Conservation (phyloP, 2,888 invertebrate genomes). For the Cheilosia scutellata region DNA sequence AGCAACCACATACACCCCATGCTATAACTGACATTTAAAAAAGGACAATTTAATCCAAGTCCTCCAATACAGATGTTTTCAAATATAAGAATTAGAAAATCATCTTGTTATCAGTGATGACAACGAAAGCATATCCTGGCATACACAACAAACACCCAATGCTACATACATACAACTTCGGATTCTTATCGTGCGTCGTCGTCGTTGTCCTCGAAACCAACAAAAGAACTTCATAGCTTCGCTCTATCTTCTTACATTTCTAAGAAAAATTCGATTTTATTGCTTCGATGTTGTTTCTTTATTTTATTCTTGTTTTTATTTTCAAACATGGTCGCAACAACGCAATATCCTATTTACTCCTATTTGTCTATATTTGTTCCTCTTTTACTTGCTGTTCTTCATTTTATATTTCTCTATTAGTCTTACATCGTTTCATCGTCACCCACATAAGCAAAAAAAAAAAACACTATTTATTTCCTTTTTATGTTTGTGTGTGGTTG, state of each 20-base stretch:
- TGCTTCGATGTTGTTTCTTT: constrained; percentile 54
- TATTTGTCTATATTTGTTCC: constrained; percentile 19
- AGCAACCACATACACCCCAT: too few relatives aligned
- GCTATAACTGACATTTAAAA: too few relatives aligned
- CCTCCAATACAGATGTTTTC: constrained; percentile 37
- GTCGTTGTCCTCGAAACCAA: neutral
- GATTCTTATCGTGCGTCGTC: constrained; percentile 24
- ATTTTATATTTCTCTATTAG: neutral
- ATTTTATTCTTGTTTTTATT: constrained; percentile 16
- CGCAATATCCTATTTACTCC: constrained; percentile 25
- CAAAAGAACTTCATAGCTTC: constrained; percentile 45
- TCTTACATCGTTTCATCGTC: constrained; percentile 32
- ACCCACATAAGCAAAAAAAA: constrained; percentile 9
- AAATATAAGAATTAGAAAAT: constrained; percentile 67
- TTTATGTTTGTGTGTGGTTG: constrained; percentile 16
- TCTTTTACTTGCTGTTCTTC: constrained; percentile 4
- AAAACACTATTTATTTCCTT: constrained; percentile 45
- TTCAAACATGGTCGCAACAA: constrained; percentile 25
- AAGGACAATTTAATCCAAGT: neutral
- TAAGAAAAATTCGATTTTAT: constrained; percentile 52
- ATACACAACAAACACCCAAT: neutral
- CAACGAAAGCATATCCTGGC: constrained; percentile 45
- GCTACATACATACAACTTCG: neutral
- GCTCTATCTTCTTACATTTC: constrained; percentile 17
- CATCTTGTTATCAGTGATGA: constrained; percentile 64